Percentiles rank a stretch among this genome's conserved stretches.
phyloP scores from a whole-genome alignment of 2,888 invertebrate genomes.

The Heliconius cydno region DNA sequence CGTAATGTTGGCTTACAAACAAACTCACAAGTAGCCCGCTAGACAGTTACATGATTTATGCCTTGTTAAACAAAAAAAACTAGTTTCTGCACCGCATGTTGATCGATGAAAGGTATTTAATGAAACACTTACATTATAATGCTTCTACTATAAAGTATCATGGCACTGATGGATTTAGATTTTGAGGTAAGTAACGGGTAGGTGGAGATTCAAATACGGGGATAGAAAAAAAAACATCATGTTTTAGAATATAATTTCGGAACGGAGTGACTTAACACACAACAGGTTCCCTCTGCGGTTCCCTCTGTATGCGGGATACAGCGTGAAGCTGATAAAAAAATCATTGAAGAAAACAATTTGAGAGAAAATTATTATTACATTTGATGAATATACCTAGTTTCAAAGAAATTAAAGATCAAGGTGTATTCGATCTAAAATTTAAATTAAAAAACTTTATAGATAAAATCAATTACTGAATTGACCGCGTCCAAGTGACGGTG shows the following conservation, averaged over 20 bases:
- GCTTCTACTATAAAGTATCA: not conserved
- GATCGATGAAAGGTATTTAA: constrained; percentile 12
- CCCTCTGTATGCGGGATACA: too few species aligned
- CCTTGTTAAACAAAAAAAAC: constrained; percentile 23
- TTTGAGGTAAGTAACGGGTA: not conserved
- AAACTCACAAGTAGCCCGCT: constrained; percentile 16
- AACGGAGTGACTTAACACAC: too few species aligned
- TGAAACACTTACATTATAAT: not conserved
- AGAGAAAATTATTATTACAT: not conserved
- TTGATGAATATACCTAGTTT: not conserved
- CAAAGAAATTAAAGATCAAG: not conserved
- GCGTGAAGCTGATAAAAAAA: too few species aligned
- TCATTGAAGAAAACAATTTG: not conserved
- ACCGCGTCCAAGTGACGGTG: constrained; percentile 30
- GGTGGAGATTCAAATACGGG: not conserved
- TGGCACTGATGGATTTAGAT: not conserved
- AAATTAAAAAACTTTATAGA: constrained; percentile 19
- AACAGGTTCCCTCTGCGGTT: too few species aligned
- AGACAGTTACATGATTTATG: constrained; percentile 32
- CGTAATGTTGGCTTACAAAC: constrained; percentile 21
- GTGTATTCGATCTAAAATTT: not conserved
- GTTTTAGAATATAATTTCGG: not conserved
- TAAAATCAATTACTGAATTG: constrained; percentile 28
- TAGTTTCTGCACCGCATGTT: constrained; percentile 8
- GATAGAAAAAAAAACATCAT: not conserved